Evolutionary conservation across 2,888 invertebrate genomes (phyloP), one percentile per base, ranked within the genome.

Genomic region (Steinernema scapterisci): DNA sequence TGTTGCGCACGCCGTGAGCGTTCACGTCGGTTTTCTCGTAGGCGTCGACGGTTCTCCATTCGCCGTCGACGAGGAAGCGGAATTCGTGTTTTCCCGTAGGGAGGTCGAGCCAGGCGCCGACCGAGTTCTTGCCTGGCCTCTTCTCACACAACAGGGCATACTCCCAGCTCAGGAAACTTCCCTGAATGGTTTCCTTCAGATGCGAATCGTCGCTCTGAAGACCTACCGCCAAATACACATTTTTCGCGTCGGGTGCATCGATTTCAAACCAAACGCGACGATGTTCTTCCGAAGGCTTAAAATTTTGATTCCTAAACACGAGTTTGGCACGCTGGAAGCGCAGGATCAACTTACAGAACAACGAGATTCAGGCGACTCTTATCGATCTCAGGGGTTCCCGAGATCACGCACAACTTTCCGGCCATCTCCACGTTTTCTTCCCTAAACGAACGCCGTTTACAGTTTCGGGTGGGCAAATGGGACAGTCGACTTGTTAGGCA

Each of bases 111-210:
- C 78, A 79, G n/a, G 83, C 78, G 31, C 83, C 84, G 2, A 76
- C 75, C 75, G 77, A 79, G 23, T 80, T 80, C 72, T 73, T 77
- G 45, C 70, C 75, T 46, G 79, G 72, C 44, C 77, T 71, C 23
- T 73, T 27, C 44, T 82, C 80, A 76, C 83, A 84, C 43, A 78
- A 76, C 70, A 85, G 74, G 13, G 82, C 82, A 75, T 81, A 83
- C 52, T 85, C 82, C 84, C 84, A 84, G 76, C 83, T 84, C 74
- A 81, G 74, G 79, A 85, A 85, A 27, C 81, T 82, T 23, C 84
- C 82, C 83, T 83, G 45, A 63, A 79, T 56, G 52, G 43, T 44
- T 43, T 27, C 23, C 54, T 43, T 27, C 23, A 16, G 1, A 19
- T 38, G 44, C 19, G 1, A n/a, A n/a, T n/a, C n/a, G n/a, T n/a